Percentiles rank a stretch among this genome's conserved stretches.
These are phyloP conservation scores for Lophochroa leadbeateri DNA, from an alignment of 2,113 vertebrate genomes.

Conservation along the genomic window DNA sequence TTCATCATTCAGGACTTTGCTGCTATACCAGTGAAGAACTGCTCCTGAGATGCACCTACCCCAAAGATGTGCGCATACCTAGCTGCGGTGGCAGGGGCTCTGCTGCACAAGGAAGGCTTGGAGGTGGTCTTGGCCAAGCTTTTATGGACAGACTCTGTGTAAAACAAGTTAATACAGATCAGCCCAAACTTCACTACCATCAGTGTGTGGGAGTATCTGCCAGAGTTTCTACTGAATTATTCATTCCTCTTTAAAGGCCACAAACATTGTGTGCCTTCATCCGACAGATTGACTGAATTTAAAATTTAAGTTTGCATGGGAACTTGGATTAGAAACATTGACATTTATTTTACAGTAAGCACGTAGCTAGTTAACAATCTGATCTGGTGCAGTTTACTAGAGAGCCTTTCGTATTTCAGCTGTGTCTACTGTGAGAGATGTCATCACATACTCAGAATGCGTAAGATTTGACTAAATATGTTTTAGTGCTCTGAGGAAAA, in stretches of 20 bases:
- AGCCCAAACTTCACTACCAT: not conserved
- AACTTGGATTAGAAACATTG: not conserved
- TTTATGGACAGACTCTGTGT: not conserved
- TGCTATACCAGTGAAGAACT: not conserved
- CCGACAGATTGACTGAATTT: not conserved
- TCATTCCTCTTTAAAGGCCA: not conserved
- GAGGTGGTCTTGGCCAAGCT: not conserved
- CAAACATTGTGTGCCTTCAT: not conserved
- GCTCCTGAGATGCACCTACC: not conserved
- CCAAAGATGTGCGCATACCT: not conserved
- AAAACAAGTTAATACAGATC: not conserved
- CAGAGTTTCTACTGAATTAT: not conserved
- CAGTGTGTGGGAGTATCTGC: not conserved
- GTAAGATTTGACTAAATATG: not conserved
- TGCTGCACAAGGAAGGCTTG: not conserved
- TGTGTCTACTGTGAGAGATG: not conserved
- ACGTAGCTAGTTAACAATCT: not conserved
- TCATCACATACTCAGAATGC: not conserved
- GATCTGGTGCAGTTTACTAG: not conserved
- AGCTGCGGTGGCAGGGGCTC: not conserved
- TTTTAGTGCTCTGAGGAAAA: not conserved
- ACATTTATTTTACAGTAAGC: not conserved
- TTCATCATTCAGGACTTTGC: not conserved
- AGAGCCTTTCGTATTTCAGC: not conserved
- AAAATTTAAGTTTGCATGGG: not conserved